phyloP scores from a whole-genome alignment of 2,113 vertebrate genomes.

The Myrmophylax atrothorax region DNA sequence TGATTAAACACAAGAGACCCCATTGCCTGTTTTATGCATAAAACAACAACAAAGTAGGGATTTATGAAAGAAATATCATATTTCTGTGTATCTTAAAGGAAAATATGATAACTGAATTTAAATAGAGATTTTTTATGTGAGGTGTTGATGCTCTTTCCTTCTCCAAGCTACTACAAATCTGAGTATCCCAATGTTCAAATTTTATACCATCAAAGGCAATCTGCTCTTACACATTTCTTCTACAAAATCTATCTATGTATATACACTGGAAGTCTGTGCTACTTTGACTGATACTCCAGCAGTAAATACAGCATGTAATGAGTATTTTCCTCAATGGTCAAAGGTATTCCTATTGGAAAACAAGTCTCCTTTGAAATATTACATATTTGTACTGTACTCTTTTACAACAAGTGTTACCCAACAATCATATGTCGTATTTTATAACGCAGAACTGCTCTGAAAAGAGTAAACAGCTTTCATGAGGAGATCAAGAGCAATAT shows the following conservation, averaged over 20 bases:
- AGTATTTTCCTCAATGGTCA: background rate
- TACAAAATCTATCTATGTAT: background rate
- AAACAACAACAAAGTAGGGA: slow-evolving; percentile 61
- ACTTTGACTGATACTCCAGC: background rate
- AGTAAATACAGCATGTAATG: background rate
- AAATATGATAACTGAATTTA: slow-evolving; percentile 38
- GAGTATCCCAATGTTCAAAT: background rate
- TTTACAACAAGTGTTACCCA: background rate
- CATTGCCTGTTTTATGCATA: slow-evolving; percentile 48
- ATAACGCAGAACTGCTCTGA: background rate
- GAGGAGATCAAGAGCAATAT: background rate
- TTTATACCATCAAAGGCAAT: background rate
- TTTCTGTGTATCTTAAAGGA: slow-evolving; percentile 34
- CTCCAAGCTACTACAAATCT: background rate
- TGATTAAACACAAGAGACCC: slow-evolving; percentile 60
- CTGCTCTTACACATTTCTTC: background rate
- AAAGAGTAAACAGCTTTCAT: background rate
- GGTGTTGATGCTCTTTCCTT: background rate
- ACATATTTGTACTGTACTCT: background rate
- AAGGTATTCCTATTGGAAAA: background rate
- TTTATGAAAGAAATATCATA: slow-evolving; percentile 21
- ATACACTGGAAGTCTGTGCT: background rate
- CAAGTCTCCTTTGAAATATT: background rate
- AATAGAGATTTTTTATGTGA: background rate
- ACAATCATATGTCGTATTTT: background rate